Evolutionary conservation across 2,113 vertebrate species (phyloP).

Genomic region (Laticauda laticaudata): DNA sequence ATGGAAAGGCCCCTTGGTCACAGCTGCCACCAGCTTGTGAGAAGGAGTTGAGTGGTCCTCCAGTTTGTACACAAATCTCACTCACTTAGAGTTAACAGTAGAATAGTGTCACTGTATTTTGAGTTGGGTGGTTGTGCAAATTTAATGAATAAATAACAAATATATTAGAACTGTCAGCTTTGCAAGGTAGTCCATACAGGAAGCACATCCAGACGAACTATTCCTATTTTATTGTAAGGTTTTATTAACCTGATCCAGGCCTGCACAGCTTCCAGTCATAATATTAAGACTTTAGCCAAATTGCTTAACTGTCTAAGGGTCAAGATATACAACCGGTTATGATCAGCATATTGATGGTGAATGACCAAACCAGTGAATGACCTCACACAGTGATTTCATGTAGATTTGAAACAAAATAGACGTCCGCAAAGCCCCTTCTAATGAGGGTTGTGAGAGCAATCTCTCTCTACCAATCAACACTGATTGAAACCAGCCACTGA

Average conservation of each 20-base stretch:
- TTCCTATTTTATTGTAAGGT: not conserved
- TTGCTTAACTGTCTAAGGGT: not conserved
- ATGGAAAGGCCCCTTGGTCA: not conserved
- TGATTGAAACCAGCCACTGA: not conserved
- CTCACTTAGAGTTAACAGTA: not conserved
- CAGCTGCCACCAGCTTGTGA: not conserved
- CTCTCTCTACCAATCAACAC: not conserved
- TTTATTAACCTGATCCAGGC: not conserved
- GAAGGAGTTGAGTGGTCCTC: not conserved
- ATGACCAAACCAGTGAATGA: not conserved
- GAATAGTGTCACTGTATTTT: not conserved
- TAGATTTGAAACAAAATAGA: not conserved
- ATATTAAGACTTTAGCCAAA: not conserved
- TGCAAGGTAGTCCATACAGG: not conserved
- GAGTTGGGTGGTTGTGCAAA: not conserved
- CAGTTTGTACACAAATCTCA: not conserved
- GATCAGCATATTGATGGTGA: not conserved
- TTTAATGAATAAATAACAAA: not conserved
- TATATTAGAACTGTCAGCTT: not conserved
- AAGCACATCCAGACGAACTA: not conserved
- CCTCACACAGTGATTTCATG: not conserved
- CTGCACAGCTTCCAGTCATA: not conserved
- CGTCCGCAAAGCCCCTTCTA: not conserved
- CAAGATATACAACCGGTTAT: not conserved
- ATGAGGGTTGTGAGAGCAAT: not conserved